A percentile compares a stretch with the other conserved stretches of the same genome.
These are phyloP conservation scores for Myotis pilosus DNA, from an alignment of 2,797 vertebrate species.

Conservation along the genomic window DNA sequence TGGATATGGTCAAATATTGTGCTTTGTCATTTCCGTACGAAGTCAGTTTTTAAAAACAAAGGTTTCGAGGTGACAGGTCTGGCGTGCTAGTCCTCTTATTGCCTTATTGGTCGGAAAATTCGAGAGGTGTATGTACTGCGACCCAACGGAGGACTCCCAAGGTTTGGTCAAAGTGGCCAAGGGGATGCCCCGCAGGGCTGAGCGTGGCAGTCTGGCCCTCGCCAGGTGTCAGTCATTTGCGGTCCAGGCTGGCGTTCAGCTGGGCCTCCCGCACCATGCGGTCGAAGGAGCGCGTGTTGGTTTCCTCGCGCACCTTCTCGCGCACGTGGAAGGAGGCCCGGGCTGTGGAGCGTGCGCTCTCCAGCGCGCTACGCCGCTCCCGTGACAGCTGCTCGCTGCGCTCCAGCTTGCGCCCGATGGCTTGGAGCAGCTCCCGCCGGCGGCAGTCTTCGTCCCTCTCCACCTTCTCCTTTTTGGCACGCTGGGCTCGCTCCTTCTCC, in stretches of 20 bases:
- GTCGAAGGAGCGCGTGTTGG: conserved; percentile 95
- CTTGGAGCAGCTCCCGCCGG: conserved; percentile 92
- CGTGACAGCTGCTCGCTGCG: conserved; percentile 96
- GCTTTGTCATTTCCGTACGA: conserved; percentile 41
- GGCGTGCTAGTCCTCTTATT: neutral
- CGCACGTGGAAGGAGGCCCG: conserved; percentile 96
- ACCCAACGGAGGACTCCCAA: neutral
- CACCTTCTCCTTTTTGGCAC: conserved; percentile 93
- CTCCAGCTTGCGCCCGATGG: conserved; percentile 96
- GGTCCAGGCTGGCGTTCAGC: conserved; percentile 92
- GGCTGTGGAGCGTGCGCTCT: conserved; percentile 95
- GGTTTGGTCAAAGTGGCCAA: neutral
- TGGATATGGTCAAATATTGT: conserved; percentile 49
- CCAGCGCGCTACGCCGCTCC: conserved; percentile 93
- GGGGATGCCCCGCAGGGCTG: neutral
- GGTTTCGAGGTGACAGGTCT: neutral
- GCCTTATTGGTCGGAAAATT: neutral
- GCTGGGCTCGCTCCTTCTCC: conserved; percentile 95
- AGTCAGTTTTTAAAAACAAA: conserved; percentile 41
- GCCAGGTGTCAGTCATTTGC: conserved; percentile 85
- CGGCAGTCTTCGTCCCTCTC: conserved; percentile 92
- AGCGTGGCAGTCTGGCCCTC: neutral
- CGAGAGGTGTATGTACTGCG: neutral
- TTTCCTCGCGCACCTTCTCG: conserved; percentile 95
- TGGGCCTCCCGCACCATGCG: conserved; percentile 98